phyloP scores from a whole-genome alignment of 2,113 vertebrate genomes.

The Tympanuchus pallidicinctus region DNA sequence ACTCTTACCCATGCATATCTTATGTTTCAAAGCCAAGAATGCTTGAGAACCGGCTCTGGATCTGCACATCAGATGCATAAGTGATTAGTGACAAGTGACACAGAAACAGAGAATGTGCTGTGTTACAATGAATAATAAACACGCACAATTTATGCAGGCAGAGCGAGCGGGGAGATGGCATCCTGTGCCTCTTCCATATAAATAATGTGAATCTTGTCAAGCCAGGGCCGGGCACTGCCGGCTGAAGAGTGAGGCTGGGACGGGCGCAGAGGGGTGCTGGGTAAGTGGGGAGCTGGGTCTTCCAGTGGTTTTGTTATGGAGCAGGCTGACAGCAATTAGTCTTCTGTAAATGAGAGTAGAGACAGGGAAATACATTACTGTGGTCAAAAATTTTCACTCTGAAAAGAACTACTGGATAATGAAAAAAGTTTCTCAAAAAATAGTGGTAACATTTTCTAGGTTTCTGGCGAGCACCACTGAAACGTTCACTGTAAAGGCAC shows the following conservation, averaged over 20 bases:
- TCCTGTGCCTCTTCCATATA: slow-evolving; percentile 50
- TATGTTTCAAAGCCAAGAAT: slow-evolving; percentile 73
- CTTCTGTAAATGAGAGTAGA: not conserved
- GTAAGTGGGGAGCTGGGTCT: not conserved
- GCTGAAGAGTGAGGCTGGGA: not conserved
- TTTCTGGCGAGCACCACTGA: not conserved
- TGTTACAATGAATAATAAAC: slow-evolving; percentile 76
- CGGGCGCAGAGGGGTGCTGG: not conserved
- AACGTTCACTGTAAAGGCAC: not conserved
- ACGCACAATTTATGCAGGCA: slow-evolving; percentile 64
- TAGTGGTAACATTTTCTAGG: rapidly evolving
- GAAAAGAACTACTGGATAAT: not conserved
- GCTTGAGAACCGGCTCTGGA: slow-evolving; percentile 73
- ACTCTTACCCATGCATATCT: slow-evolving; percentile 77
- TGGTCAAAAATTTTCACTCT: not conserved
- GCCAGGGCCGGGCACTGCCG: not conserved
- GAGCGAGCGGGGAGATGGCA: slow-evolving; percentile 49
- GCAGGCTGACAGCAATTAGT: rapidly evolving
- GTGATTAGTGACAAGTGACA: slow-evolving; percentile 83
- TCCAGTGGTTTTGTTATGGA: not conserved
- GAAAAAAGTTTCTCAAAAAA: not conserved
- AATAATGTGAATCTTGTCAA: slow-evolving; percentile 43
- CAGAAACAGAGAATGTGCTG: slow-evolving; percentile 77
- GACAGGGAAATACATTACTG: not conserved
- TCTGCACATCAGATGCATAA: slow-evolving; percentile 77